Percentiles rank a stretch among this genome's conserved stretches.
These are phyloP conservation scores for Catocala fraxini DNA, from an alignment of 2,888 invertebrate genomes.

Conservation along the genomic window DNA sequence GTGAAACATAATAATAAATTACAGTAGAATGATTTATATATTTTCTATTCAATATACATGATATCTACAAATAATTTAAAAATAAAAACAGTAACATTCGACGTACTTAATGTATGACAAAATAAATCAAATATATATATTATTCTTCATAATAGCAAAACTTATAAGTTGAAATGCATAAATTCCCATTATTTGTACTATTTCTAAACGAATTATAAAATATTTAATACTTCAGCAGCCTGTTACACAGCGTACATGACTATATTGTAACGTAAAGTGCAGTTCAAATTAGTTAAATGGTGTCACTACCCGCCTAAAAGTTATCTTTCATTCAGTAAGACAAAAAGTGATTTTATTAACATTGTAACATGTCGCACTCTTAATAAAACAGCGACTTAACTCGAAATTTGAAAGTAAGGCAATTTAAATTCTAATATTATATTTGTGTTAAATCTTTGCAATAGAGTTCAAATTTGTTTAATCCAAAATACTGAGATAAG, in stretches of 20 bases:
- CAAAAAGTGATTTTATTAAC: too few relatives aligned
- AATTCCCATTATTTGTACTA: constrained; percentile 43
- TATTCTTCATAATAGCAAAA: constrained; percentile 26
- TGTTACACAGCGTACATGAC: constrained; percentile 1
- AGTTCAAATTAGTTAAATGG: not conserved
- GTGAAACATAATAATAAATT: too few relatives aligned
- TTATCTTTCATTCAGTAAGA: too few relatives aligned
- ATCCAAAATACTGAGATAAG: too few relatives aligned
- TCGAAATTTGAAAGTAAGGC: too few relatives aligned
- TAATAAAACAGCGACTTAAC: too few relatives aligned
- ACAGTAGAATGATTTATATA: not conserved
- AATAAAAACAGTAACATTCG: constrained; percentile 5
- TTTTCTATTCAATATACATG: constrained; percentile 4
- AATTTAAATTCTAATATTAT: too few relatives aligned
- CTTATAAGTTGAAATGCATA: constrained; percentile 32
- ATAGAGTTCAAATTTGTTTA: too few relatives aligned
- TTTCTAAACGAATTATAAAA: constrained; percentile 29
- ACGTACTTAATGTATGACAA: constrained; percentile 10
- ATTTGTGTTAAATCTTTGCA: too few relatives aligned
- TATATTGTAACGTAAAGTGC: constrained; percentile 2
- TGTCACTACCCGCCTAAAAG: too few relatives aligned
- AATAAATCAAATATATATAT: constrained; percentile 34
- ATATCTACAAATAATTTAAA: constrained; percentile 3
- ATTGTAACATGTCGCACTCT: too few relatives aligned
- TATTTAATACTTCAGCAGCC: constrained; percentile 40